These are phyloP conservation scores for Phylloscopus trochiloides DNA, from an alignment of 2,113 vertebrate genomes.

Conservation along the genomic window DNA sequence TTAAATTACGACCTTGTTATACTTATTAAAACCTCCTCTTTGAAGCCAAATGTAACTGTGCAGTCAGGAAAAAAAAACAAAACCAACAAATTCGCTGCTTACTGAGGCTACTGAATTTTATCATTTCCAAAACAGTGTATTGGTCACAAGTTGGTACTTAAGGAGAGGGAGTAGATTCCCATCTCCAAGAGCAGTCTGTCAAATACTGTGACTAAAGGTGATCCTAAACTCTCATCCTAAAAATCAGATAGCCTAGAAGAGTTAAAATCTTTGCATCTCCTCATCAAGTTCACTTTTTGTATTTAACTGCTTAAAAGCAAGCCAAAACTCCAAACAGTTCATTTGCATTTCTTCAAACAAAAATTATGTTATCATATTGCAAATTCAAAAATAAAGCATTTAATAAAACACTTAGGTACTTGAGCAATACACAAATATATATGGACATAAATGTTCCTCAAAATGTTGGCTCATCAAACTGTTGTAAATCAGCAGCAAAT, in stretches of 20 bases:
- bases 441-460: not conserved
- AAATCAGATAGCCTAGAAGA: not conserved
- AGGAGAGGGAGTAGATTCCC: not conserved
- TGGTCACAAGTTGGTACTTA: not conserved
- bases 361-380: not conserved
- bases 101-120: not conserved
- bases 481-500: not conserved
- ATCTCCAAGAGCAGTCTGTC: not conserved
- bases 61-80: not conserved
- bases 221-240: not conserved
- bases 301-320: not conserved
- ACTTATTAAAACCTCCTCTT: not conserved
- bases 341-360: not conserved
- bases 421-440: not conserved
- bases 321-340: not conserved
- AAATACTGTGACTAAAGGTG: not conserved
- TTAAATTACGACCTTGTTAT: not conserved
- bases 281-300: not conserved
- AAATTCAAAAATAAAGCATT: not conserved
- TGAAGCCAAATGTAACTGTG: not conserved
- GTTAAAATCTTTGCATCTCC: not conserved
- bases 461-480: not conserved
- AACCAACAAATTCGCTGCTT: not conserved
- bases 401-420: not conserved
- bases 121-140: not conserved